Conservation (phyloP, 2,888 invertebrate species). For the Coenonympha arcania region DNA sequence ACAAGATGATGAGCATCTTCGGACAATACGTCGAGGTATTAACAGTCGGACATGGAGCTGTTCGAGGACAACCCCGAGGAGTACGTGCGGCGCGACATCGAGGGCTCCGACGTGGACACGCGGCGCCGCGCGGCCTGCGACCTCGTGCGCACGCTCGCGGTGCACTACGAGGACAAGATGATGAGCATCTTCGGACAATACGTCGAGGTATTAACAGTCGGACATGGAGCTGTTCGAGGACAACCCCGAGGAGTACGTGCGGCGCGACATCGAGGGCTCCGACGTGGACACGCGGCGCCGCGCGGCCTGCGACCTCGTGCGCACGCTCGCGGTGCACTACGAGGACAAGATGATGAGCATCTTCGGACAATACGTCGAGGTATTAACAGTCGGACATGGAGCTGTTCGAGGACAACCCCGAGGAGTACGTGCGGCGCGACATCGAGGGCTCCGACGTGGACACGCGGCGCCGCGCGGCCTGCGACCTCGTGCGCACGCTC, state of each 20-base stretch:
- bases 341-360: constrained; percentile 90
- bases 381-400: constrained; percentile 62
- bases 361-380: constrained; percentile 90
- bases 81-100: too few species aligned
- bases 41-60: too few species aligned
- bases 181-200: too few species aligned
- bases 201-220: too few species aligned
- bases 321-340: constrained; percentile 89
- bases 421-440: too few species aligned
- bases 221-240: constrained; percentile 98
- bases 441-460: constrained; percentile 99
- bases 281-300: constrained; percentile 97
- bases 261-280: constrained; percentile 97
- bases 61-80: too few species aligned
- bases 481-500: too few species aligned
- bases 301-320: constrained; percentile 97
- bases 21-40: constrained; percentile 88
- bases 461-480: constrained; percentile 91
- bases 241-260: constrained; percentile 97
- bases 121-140: too few species aligned
- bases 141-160: too few species aligned
- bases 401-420: too few species aligned
- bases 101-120: too few species aligned
- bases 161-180: too few species aligned
- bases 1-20: constrained; percentile 89